Evolutionary conservation across 2,113 vertebrate species (phyloP), one percentile per base, ranked within the genome.

Genomic region (Synodontis membranacea): DNA sequence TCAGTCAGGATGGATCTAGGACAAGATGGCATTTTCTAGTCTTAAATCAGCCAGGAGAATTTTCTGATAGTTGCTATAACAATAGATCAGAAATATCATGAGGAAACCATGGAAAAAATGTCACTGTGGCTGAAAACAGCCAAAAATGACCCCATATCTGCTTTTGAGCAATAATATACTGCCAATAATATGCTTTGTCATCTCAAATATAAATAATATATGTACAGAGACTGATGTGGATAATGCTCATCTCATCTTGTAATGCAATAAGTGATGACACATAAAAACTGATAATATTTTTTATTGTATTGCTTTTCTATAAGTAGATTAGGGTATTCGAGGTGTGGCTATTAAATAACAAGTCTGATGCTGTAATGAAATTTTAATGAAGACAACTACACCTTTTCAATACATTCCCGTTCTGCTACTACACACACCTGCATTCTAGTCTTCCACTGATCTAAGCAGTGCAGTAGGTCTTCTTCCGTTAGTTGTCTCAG

Each of bases 1-100:
- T 37, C 78, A 54, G 68, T 87, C 60, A 70, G 70, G 44, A 75
- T 80, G 75, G 52, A 86, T 86, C 52, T 88, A 60, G 84, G 75
- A 83, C 88, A 86, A 72, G 42, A 64, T 84, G 84, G 4, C 74
- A 72, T 37, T 75, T 75, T 28, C 66, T 37, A 84, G 75, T 50
- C n/a, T 60, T 44, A 21, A 79, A 79, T 34, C n/a, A 79, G n/a
- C 48, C 46, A 78, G n/a, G 28, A 78, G 46, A 31, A 4, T n/a
- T 83, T 70, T 54, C 84, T 83, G 23, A 54, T n/a, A 79, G 39
- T 48, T 75, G 25, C 25, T 44, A 31, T 76, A 37, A 79, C 48
- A 79, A 79, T 37, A 79, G 76, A 54, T 31, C n/a, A 52, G 15
- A 79, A 21, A 34, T 78, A 19, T 78, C 19, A 52, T 52, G 8